Evolutionary conservation across 2,113 vertebrate genomes (phyloP), one percentile per base, ranked within the genome.

Genomic region (Hipposideros armiger): DNA sequence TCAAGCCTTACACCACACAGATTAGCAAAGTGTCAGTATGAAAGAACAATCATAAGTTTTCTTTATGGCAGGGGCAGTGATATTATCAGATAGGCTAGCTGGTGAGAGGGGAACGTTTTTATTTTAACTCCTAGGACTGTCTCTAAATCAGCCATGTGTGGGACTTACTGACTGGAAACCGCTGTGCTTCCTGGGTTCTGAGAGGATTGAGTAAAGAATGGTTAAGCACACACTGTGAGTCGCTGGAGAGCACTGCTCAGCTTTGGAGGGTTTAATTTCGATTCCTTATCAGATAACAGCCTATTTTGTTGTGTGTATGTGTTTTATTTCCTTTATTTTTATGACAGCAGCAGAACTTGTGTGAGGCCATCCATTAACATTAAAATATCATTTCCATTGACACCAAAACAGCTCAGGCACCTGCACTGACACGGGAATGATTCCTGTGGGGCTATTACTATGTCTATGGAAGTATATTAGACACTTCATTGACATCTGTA

Each of bases 401-500:
- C 87, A 97, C 69, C 42, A 17, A n/a, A 87, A 97, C 56, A 32
- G 3, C 95, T 93, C 42, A 80, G 83, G 47, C 73, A 96, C 90
- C 87, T 10, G 11, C 0, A 28, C 5, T 92, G 96, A 97, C 96
- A 93, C 0, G 0, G 0, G 50, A 97, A 97, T 76, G 76, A 88
- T 93, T 97, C 96, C 97, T 69, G 9, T 66, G 98, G 95, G 98
- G 84, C 94, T 85, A 16, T 97, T 96, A 84, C 58, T 92, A 32
- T 72, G 45, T 84, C 20, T 22, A 0, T 81, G 58, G 62, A 92
- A 98, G 95, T 15, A 56, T 62, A 90, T 94, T 94, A 98, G 96
- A 95, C 72, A 96, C 92, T 96, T 98, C 94, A 97, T 66, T 96
- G 98, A 97, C 96, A 97, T 50, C 14, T 11, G 6, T 92, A 97